Percentiles rank a stretch among this genome's conserved stretches.
Conservation (phyloP, 2,797 vertebrate genomes). For the Acanthiza pusilla region DNA sequence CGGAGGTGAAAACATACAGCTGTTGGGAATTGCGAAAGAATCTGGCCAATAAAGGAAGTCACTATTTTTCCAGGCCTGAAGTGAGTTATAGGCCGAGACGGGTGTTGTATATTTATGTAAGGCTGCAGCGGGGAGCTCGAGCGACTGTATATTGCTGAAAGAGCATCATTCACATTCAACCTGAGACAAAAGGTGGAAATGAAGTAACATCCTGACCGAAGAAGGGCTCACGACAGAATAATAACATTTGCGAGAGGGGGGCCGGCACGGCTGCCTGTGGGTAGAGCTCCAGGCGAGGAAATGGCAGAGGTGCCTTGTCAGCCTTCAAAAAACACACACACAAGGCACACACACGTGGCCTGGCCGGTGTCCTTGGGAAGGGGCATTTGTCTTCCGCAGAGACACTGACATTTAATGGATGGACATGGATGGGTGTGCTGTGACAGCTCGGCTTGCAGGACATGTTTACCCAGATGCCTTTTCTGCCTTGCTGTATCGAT, state of each 20-base stretch:
- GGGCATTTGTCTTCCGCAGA: constrained; percentile 67
- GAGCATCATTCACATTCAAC: constrained; percentile 94
- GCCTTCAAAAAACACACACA: constrained; percentile 74
- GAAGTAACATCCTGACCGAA: constrained; percentile 96
- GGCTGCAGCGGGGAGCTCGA: constrained; percentile 89
- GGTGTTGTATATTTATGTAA: constrained; percentile 97
- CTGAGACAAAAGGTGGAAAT: constrained; percentile 99
- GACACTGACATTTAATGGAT: background rate
- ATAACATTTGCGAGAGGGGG: constrained; percentile 86
- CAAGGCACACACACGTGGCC: constrained; percentile 67
- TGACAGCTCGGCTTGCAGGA: background rate
- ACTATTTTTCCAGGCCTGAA: constrained; percentile 93
- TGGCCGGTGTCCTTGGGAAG: constrained; percentile 71
- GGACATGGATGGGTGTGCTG: background rate
- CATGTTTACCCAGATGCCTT: background rate
- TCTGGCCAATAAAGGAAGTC: constrained; percentile 98
- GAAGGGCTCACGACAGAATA: constrained; percentile 96
- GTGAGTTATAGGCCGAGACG: constrained; percentile 87
- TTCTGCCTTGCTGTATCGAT: background rate
- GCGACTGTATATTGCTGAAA: constrained; percentile 97
- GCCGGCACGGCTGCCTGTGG: constrained; percentile 52
- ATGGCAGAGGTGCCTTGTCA: constrained; percentile 84
- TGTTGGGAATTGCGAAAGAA: constrained; percentile 87
- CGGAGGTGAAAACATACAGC: constrained; percentile 84
- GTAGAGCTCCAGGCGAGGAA: constrained; percentile 86